These are phyloP conservation scores for Heliothis virescens DNA, from an alignment of 1,140 invertebrate genomes.

Conservation along the genomic window DNA sequence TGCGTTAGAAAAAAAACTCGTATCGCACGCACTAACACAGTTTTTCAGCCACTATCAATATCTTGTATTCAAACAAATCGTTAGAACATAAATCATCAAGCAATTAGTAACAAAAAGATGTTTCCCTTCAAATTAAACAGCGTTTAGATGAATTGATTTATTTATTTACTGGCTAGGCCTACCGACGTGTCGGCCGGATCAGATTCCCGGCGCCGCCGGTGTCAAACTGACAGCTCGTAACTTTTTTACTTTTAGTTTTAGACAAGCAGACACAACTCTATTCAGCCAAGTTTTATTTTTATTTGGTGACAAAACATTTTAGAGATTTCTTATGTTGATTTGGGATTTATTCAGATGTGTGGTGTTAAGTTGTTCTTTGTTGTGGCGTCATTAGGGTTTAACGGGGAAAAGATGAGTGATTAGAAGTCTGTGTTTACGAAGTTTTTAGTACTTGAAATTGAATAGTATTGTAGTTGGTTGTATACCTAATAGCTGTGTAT, in stretches of 20 bases:
- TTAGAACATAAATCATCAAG: conserved; percentile 25
- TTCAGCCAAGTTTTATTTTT: conserved; percentile 71
- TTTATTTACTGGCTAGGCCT: conserved; percentile 70
- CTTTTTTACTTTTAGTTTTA: conserved; percentile 66
- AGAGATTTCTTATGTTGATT: conserved; percentile 54
- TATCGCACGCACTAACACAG: neutral
- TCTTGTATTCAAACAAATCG: neutral
- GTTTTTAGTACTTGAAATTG: conserved; percentile 10
- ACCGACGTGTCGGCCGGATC: conserved; percentile 64
- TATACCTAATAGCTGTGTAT: neutral
- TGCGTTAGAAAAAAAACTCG: neutral
- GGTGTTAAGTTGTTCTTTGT: conserved; percentile 43
- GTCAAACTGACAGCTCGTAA: conserved; percentile 75
- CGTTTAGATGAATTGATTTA: conserved; percentile 51
- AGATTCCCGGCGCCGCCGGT: conserved; percentile 69
- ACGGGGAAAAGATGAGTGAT: conserved; percentile 51
- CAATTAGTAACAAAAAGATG: conserved; percentile 42
- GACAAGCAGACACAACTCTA: conserved; percentile 63
- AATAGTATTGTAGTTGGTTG: neutral
- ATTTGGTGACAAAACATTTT: conserved; percentile 66
- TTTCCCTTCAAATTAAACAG: conserved; percentile 44
- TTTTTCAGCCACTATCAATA: conserved; percentile 27
- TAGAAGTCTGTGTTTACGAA: conserved; percentile 46
- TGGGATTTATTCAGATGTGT: conserved; percentile 54
- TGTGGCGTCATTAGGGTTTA: conserved; percentile 39